Evolutionary conservation across 1,140 invertebrate species (phyloP), one percentile per base, ranked within the genome.

Genomic region (Tetramorium simillimum): DNA sequence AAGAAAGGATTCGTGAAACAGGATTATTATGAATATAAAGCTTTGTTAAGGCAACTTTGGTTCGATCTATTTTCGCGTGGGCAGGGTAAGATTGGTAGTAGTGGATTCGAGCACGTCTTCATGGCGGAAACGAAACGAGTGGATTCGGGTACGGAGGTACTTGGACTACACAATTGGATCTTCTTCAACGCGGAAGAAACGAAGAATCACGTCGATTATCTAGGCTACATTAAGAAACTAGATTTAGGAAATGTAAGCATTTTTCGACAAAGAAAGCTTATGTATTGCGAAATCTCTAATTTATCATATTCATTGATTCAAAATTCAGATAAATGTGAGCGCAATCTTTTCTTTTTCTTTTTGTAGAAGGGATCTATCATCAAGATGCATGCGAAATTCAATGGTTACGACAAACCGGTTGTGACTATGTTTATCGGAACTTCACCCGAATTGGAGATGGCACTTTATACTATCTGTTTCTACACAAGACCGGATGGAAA

Each of bases 391-490:
- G 97, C 98, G 87, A 96, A 96, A 53, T 98, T 98, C 95, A 96
- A 97, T 92, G 96, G 96, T 0, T 94, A 96, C 2, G 96, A 97
- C 78, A 99, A 99, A 93, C 97, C 97, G 1, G 97, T 97, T 0
- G 97, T 97, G 37, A 96, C 96, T 2, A 96, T 99, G 95, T 98
- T 99, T 91, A 96, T 99, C 85, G 98, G 98, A 33, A 99, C 98
- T 3, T 98, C 98, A 85, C 99, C 98, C 0, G 99, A 99, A 95
- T 96, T 99, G 89, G 98, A 99, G 95, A 97, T 99, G 94, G 97
- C 98, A 21, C 95, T 99, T 0, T 99, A 99, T 92, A 98, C 98
- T 0, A 96, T 98, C 10, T 99, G 98, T 91, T 98, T 97, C 92
- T 95, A 98, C 12, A 94, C 97, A 4, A 96, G 98, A 81, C 96